Percentiles rank a stretch among this genome's conserved stretches.
phyloP scores from a whole-genome alignment of 2,113 vertebrate genomes.

The Oncorhynchus keta region DNA sequence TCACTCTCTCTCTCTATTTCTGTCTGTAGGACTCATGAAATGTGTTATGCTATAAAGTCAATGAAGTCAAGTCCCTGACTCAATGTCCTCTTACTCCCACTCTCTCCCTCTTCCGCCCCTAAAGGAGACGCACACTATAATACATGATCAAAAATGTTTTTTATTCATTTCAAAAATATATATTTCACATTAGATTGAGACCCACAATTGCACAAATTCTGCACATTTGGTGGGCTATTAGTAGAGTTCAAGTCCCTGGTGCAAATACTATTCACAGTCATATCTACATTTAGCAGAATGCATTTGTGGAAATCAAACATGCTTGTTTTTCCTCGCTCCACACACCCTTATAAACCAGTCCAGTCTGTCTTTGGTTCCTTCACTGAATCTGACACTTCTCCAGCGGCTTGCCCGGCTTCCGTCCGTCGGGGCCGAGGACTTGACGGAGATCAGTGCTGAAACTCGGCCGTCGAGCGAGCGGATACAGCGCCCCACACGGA shows the following conservation, averaged over 20 bases:
- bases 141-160: not conserved
- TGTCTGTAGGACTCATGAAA: not conserved
- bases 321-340: not conserved
- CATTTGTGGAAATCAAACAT: not conserved
- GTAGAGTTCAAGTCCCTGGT: not conserved
- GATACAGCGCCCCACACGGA: conserved; percentile 67
- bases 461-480: conserved; percentile 73
- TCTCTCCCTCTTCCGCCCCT: too few relatives aligned
- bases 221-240: not conserved
- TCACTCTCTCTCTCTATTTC: not conserved
- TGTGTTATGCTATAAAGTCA: not conserved
- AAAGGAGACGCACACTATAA: not conserved
- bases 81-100: too few relatives aligned
- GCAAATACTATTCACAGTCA: not conserved
- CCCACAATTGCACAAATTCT: not conserved
- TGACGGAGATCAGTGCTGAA: conserved; percentile 72
- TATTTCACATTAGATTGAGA: not conserved
- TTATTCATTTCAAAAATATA: not conserved
- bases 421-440: conserved; percentile 58
- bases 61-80: not conserved
- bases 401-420: conserved; percentile 44
- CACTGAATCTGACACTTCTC: conserved; percentile 70
- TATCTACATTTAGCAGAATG: not conserved
- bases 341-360: not conserved
- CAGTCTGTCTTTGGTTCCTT: conserved; percentile 20